Percentiles rank a stretch among this genome's conserved stretches.
phyloP scores from a whole-genome alignment of 2,113 vertebrate species.

The Fukomys damarensis region DNA sequence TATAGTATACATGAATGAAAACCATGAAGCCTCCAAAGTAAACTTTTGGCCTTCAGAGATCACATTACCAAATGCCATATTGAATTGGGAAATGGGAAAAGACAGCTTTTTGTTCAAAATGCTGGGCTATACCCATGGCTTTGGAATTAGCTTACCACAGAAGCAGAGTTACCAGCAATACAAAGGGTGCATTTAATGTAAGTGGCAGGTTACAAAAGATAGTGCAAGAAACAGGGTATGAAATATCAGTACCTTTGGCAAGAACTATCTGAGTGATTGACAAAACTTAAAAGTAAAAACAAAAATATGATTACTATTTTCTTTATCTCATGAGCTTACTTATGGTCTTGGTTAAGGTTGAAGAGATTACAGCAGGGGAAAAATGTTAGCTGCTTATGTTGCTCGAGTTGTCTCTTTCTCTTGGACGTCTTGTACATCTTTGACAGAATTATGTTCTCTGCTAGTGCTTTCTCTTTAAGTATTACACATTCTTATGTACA shows the following conservation, averaged over 20 bases:
- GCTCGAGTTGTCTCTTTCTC: neutral
- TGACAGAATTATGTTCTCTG: conserved; percentile 30
- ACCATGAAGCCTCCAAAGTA: neutral
- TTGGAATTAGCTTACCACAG: conserved; percentile 11
- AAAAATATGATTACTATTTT: conserved; percentile 3
- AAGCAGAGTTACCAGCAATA: neutral
- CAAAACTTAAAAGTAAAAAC: conserved; percentile 29
- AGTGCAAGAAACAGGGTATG: neutral
- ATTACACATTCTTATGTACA: neutral
- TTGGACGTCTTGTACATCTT: neutral
- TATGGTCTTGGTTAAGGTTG: conserved; percentile 22
- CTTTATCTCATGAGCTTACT: neutral
- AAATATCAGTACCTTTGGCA: conserved; percentile 15
- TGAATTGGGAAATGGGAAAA: conserved; percentile 36
- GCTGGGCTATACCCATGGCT: conserved; percentile 1
- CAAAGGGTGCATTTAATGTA: conserved; percentile 21
- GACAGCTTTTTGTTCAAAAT: conserved; percentile 35
- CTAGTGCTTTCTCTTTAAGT: conserved; percentile 37
- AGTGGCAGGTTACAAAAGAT: neutral
- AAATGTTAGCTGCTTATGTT: neutral
- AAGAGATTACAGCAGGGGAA: neutral
- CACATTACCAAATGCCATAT: conserved; percentile 21
- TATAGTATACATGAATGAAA: conserved; percentile 1
- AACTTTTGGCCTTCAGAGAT: conserved; percentile 58
- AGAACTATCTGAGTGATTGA: conserved; percentile 13